These are phyloP conservation scores for Pteruthius melanotis DNA, from an alignment of 2,113 vertebrate species.

Conservation along the genomic window DNA sequence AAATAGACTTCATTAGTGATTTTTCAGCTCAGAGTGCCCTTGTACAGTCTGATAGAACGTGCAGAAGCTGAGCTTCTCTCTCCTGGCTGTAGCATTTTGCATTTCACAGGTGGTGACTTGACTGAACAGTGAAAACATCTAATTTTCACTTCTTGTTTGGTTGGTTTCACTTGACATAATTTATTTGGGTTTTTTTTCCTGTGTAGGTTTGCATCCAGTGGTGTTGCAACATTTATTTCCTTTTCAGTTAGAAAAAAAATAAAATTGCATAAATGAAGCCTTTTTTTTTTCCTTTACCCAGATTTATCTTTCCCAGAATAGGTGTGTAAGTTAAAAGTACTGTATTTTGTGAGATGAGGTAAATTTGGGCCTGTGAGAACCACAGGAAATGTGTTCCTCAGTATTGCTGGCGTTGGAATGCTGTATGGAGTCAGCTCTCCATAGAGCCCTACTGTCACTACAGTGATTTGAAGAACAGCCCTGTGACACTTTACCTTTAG, in stretches of 20 bases:
- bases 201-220: neutral
- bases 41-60: neutral
- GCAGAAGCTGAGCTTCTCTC: neutral
- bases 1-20: neutral
- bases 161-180: constrained; percentile 31
- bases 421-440: neutral
- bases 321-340: neutral
- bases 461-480: neutral
- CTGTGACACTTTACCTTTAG: neutral
- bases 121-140: neutral
- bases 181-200: neutral
- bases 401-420: neutral
- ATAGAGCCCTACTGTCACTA: neutral
- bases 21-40: neutral
- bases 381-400: neutral
- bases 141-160: constrained; percentile 44
- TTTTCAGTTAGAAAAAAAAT: neutral
- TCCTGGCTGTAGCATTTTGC: constrained; percentile 5
- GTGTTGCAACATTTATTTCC: neutral
- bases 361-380: neutral
- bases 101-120: constrained; percentile 39
- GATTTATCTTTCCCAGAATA: neutral
- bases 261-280: neutral
- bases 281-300: neutral
- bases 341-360: neutral